A percentile compares a stretch with the other conserved stretches of the same genome.
Conservation (phyloP, 2,113 vertebrate species). For the Natator depressus region DNA sequence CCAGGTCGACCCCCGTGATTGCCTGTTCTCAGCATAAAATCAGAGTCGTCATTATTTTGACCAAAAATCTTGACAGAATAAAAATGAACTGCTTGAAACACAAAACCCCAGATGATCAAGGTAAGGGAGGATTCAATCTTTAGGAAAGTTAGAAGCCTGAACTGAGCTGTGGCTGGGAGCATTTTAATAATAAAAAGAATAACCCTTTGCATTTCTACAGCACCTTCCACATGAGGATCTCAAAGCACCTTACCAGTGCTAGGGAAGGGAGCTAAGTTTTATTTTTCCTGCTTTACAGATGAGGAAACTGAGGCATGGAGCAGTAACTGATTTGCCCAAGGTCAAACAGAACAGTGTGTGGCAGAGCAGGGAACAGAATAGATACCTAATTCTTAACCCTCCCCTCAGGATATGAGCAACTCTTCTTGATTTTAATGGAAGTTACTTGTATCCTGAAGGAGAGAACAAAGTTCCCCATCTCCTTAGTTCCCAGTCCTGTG, state of each 20-base stretch:
- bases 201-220: not conserved
- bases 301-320: not conserved
- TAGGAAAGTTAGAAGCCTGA: not conserved
- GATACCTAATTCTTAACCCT: not conserved
- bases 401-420: not conserved
- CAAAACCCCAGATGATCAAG: not conserved
- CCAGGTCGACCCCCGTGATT: fast-evolving
- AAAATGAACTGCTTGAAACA: not conserved
- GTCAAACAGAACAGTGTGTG: not conserved
- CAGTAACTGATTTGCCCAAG: not conserved
- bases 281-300: not conserved
- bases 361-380: not conserved
- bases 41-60: fast-evolving
- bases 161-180: not conserved
- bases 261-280: not conserved
- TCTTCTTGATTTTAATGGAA: not conserved
- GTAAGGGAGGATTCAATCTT: not conserved
- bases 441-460: not conserved
- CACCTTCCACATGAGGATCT: not conserved
- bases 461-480: not conserved
- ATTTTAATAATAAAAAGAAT: not conserved
- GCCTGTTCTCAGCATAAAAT: not conserved
- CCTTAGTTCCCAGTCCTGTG: not conserved
- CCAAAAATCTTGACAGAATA: not conserved
- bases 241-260: not conserved